Evolutionary conservation across 2,797 vertebrate species (phyloP), one percentile per base, ranked within the genome.

Genomic region (Pogoniulus pusillus): DNA sequence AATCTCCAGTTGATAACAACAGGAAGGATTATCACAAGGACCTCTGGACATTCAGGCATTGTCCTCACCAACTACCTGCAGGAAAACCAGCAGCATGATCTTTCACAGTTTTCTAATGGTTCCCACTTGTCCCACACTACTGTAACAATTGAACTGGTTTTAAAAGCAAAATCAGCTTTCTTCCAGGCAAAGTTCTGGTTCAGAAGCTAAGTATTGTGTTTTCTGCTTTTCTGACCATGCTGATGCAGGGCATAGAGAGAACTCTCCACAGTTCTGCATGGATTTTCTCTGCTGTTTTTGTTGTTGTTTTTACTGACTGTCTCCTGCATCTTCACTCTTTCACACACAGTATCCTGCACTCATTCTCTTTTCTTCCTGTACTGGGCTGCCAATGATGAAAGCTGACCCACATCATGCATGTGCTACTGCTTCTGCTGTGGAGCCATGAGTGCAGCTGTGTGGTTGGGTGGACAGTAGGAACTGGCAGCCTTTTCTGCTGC

Each of bases 211-310:
- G 19, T n/a, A 8, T 24, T 65, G 23, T 27, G 35, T 12, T 47
- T 63, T 54, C 70, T 68, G 35, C 29, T 53, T 14, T 80, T 75
- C 64, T 63, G 29, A 57, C 14, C 39, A 4, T 6, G 29, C 49
- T 51, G 43, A 23, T 37, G 32, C 19, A 30, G 43, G 5, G 9
- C 49, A 47, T 1, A 62, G 26, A 11, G 27, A 72, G 32, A 68
- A 58, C 32, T 27, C 63, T 7, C 41, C 27, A 39, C 2, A 0
- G 20, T 49, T 84, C 65, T 30, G 24, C 0, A 0, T 53, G 49
- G 69, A 72, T 72, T 93, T 90, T 58, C 60, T 63, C 30, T 63
- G 17, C 77, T n/a, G n/a, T 59, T 75, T 74, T 32, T 74, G 41
- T 16, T 63, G 20, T 18, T 8, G 23, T 27, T 47, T 55, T 63